phyloP scores from a whole-genome alignment of 2,888 invertebrate species.

The Drosophila engyochracea region DNA sequence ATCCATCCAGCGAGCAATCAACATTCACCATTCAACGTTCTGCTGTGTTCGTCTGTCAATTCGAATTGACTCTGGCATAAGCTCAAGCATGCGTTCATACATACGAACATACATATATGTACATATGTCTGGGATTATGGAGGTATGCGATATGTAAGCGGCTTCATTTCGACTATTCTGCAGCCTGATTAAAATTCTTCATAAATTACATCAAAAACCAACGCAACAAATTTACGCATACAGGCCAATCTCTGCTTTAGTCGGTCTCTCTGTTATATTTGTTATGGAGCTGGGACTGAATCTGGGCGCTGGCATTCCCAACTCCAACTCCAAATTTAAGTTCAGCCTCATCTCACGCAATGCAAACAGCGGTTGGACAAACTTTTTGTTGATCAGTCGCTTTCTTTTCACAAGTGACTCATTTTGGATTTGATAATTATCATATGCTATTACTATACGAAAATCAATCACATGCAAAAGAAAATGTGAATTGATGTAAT shows the following conservation, averaged over 20 bases:
- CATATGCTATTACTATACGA: neutral
- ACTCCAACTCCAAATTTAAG: neutral
- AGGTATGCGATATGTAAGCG: conserved; percentile 8
- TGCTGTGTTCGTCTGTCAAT: conserved; percentile 53
- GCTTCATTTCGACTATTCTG: conserved; percentile 34
- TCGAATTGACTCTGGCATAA: conserved; percentile 55
- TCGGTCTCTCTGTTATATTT: neutral
- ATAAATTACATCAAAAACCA: conserved; percentile 39
- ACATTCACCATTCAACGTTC: conserved; percentile 28
- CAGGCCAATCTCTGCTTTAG: conserved; percentile 15
- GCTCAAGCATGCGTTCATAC: conserved; percentile 31
- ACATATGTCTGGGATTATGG: neutral
- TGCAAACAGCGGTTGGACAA: conserved; percentile 36
- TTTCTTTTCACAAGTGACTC: conserved; percentile 27
- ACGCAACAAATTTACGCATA: conserved; percentile 32
- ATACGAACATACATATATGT: neutral
- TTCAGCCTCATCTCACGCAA: conserved; percentile 25
- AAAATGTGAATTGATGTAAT: conserved; percentile 1
- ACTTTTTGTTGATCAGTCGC: conserved; percentile 33
- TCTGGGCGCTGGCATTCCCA: neutral
- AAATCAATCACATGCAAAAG: conserved; percentile 34
- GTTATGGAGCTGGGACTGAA: neutral
- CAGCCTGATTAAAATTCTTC: conserved; percentile 58
- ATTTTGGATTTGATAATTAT: conserved; percentile 17
- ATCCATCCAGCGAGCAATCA: conserved; percentile 33